phyloP scores from a whole-genome alignment of 2,113 vertebrate genomes.

The Xiphias gladius region DNA sequence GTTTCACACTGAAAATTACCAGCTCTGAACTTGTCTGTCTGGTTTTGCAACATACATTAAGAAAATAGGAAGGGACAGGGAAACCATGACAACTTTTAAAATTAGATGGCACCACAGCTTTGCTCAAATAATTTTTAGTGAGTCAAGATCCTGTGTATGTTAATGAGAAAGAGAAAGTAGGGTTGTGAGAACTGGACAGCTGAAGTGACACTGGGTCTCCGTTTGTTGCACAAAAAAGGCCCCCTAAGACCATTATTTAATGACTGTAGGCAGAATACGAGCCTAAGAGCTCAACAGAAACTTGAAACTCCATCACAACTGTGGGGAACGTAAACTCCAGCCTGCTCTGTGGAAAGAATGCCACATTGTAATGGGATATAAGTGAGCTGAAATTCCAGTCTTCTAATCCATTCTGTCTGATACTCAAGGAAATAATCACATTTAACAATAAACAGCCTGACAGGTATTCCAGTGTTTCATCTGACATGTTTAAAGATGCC shows the following conservation, averaged over 20 bases:
- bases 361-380: background rate
- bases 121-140: background rate
- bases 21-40: conserved; percentile 28
- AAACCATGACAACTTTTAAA: background rate
- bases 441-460: background rate
- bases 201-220: background rate
- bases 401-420: background rate
- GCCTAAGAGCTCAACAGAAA: background rate
- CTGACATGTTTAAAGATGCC: no score
- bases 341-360: background rate
- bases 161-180: background rate
- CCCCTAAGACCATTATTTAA: background rate
- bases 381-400: background rate
- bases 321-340: background rate
- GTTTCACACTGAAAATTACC: conserved; percentile 31
- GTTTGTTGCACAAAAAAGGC: no score
- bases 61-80: background rate
- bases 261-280: background rate
- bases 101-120: background rate
- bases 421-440: background rate
- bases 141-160: background rate
- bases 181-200: background rate
- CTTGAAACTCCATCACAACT: background rate
- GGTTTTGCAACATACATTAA: conserved; percentile 22
- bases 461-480: background rate